Evolutionary conservation across 2,113 vertebrate genomes (phyloP).

Genomic region (Grammomys surdaster): DNA sequence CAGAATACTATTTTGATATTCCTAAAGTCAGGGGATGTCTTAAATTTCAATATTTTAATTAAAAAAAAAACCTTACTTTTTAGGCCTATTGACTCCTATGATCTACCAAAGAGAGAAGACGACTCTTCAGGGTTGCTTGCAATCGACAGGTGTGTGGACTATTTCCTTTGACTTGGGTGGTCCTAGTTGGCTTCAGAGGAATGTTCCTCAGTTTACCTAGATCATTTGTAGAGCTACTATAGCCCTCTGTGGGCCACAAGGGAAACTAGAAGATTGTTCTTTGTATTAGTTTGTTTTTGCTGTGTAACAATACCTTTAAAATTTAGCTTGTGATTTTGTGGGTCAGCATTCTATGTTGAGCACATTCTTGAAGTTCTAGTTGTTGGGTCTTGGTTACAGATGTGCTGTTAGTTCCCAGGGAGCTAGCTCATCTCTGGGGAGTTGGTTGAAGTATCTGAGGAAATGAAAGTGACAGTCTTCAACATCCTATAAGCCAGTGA

Average conservation of each 20-base stretch:
- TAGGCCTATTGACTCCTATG: slow-evolving; percentile 81
- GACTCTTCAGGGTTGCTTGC: slow-evolving; percentile 71
- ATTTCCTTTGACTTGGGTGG: background rate
- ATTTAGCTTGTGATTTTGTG: background rate
- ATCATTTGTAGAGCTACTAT: background rate
- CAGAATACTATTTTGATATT: slow-evolving; percentile 18
- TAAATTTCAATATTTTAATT: slow-evolving; percentile 41
- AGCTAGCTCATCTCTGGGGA: background rate
- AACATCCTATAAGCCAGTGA: background rate
- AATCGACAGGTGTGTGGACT: slow-evolving; percentile 73
- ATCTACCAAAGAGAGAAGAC: slow-evolving; percentile 66
- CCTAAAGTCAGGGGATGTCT: background rate
- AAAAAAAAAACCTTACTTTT: background rate
- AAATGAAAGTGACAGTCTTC: background rate
- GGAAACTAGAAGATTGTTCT: background rate
- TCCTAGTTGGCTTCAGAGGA: background rate
- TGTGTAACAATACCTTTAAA: background rate
- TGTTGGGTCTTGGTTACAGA: too few relatives aligned
- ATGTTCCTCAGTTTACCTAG: background rate
- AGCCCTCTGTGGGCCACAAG: background rate
- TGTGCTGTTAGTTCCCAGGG: background rate
- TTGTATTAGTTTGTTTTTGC: slow-evolving; percentile 14
- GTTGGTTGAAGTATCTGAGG: background rate
- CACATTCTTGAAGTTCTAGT: background rate
- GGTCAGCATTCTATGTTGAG: background rate